Conservation (phyloP, 2,888 invertebrate genomes). For the Rhorus exstirpatorius region DNA sequence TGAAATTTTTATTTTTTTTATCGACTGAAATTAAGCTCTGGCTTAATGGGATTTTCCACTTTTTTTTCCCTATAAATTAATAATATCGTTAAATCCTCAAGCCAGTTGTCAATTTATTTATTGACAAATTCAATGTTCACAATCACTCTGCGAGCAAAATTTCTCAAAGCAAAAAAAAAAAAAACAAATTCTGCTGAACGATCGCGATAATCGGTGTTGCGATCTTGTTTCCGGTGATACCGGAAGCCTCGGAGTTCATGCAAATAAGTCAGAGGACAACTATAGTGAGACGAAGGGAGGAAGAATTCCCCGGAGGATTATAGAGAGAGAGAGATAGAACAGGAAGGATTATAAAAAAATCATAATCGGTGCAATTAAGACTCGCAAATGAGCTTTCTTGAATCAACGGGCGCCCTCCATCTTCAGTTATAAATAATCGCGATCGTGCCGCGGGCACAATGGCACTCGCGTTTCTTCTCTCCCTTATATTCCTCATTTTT, state of each 20-base stretch:
- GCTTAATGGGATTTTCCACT: too few species aligned
- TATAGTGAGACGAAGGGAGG: not conserved
- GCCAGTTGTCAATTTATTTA: too few species aligned
- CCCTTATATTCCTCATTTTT: constrained; percentile 6
- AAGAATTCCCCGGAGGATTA: not conserved
- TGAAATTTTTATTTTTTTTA: too few species aligned
- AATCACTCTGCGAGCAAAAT: too few species aligned
- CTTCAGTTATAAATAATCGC: constrained; percentile 46
- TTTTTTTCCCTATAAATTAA: too few species aligned
- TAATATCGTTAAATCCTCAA: too few species aligned
- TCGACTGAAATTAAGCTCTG: too few species aligned
- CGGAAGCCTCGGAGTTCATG: not conserved
- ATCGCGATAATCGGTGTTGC: not conserved
- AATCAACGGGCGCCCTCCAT: constrained; percentile 39
- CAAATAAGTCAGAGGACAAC: not conserved
- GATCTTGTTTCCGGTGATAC: not conserved
- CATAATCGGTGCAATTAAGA: constrained; percentile 33
- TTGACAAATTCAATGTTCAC: too few species aligned
- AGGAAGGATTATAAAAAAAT: constrained; percentile 13
- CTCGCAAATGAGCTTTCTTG: constrained; percentile 18
- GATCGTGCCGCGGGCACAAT: constrained; percentile 38
- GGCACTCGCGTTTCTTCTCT: constrained; percentile 15
- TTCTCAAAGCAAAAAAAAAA: too few species aligned
- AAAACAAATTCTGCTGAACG: too few species aligned
- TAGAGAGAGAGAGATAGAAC: not conserved